phyloP scores from a whole-genome alignment of 1,140 invertebrate genomes.

The Littorina saxatilis region DNA sequence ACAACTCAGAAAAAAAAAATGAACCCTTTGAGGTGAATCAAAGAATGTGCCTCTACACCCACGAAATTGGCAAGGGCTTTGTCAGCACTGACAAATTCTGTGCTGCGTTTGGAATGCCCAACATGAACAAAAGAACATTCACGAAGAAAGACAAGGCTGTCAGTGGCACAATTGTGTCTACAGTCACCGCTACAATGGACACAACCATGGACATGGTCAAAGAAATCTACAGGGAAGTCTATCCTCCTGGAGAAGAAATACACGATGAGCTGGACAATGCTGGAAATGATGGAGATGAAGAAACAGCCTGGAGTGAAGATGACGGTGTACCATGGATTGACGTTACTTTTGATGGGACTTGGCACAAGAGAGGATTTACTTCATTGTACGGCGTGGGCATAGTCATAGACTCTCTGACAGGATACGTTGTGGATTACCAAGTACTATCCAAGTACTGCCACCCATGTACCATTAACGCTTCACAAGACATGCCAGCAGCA shows the following conservation, averaged over 20 bases:
- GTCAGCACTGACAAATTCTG: too few relatives aligned
- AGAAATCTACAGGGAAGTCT: neutral
- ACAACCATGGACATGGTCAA: neutral
- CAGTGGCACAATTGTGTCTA: too few relatives aligned
- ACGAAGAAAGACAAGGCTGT: too few relatives aligned
- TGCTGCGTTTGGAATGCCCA: too few relatives aligned
- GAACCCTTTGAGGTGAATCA: too few relatives aligned
- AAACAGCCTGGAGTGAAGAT: too few relatives aligned
- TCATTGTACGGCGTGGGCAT: neutral
- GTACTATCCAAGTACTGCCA: constrained; percentile 13
- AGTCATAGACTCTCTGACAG: constrained; percentile 2
- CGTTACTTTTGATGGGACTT: constrained; percentile 3
- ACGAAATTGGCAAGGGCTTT: too few relatives aligned
- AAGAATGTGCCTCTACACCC: too few relatives aligned
- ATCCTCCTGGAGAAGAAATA: too few relatives aligned
- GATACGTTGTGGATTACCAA: neutral
- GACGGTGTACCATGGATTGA: neutral
- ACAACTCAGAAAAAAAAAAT: too few relatives aligned
- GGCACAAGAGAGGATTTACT: constrained; percentile 9
- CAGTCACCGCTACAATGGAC: neutral
- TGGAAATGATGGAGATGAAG: too few relatives aligned
- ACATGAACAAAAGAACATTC: neutral
- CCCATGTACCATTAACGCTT: neutral
- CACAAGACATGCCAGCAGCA: neutral
- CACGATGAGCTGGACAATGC: too few relatives aligned